These are phyloP conservation scores for Kryptolebias marmoratus DNA, from an alignment of 2,113 vertebrate species.

Conservation along the genomic window DNA sequence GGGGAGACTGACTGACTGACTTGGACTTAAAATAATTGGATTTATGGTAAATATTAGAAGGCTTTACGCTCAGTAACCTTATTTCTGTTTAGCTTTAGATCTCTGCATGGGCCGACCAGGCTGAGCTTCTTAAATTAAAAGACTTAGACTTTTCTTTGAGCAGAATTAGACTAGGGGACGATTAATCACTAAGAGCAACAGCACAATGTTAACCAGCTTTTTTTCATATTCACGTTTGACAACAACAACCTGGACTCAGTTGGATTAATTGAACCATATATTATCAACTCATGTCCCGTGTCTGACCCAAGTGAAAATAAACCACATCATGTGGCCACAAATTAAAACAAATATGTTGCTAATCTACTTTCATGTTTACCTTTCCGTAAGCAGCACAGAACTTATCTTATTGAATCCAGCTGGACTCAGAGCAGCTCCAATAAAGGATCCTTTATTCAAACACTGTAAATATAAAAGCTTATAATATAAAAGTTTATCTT, in stretches of 20 bases:
- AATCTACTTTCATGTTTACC: slow-evolving; percentile 4
- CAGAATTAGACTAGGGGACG: neutral
- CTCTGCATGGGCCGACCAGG: neutral
- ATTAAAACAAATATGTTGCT: slow-evolving; percentile 4
- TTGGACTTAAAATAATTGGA: slow-evolving; percentile 1
- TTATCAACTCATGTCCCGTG: neutral
- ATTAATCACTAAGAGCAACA: slow-evolving; percentile 2
- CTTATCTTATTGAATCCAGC: neutral
- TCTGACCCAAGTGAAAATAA: slow-evolving; percentile 13
- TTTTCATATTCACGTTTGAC: no score
- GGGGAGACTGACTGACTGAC: neutral
- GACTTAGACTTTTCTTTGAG: neutral
- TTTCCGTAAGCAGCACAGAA: neutral
- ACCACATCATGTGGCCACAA: slow-evolving; percentile 20
- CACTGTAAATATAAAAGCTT: neutral
- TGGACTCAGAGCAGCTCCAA: neutral
- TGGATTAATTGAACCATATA: neutral
- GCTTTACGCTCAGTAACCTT: neutral
- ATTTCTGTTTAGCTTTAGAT: neutral
- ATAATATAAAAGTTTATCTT: neutral
- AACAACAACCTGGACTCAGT: neutral
- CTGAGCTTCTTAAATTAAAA: neutral
- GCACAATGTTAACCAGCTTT: neutral
- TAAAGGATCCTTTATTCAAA: neutral
- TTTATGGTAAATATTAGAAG: neutral